Base-by-base conservation (phyloP, 2,888 invertebrate species). In the Sympetrum striolatum region DNA sequence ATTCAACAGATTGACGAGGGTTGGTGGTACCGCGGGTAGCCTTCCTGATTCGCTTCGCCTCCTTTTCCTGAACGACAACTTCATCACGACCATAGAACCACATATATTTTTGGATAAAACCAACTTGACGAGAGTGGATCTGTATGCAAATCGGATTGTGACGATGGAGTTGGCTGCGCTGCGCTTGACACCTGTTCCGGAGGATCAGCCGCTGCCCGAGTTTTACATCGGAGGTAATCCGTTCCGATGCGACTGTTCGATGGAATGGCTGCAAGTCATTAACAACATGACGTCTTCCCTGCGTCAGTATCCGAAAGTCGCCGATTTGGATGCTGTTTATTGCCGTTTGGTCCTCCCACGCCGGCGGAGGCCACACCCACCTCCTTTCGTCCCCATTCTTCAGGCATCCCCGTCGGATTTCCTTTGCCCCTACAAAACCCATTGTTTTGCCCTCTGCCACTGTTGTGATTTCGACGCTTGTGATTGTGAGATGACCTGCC, bases 391-490 rank as follows among this genome's bases (percentile, higher is more conserved):
- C 92, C 97, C 98, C n/a, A 94, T 98, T 91, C 96, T 98, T 39
- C 97, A 98, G 93, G 98, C 97, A 58, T 97, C 97, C 93, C 96
- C 98, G 0, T 97, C 97, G 90, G 98, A 98, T 94, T 98, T 98
- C 94, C 95, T 98, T 92, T 98, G 98, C 95, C 96, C 97, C 91
- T 98, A 98, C 94, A 97, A 97, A 94, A 97, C 97, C 79, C 98
- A 98, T 94, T 99, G 99, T 94, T 98, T 98, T 94, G 97, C 98
- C 22, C 95, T 98, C 91, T 99, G 99, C 93, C 98, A 98, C 93
- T 99, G 99, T 95, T 99, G 99, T 94, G 98, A 98, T 94, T 99
- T 98, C 94, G 98, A 98, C 94, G 98, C 98, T 90, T 99, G 99
- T 95, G 99, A 99, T 94, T 99, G 99, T 95, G 98, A 98, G 95